phyloP scores from a whole-genome alignment of 2,797 vertebrate species.

The Acrossocheilus fasciatus region DNA sequence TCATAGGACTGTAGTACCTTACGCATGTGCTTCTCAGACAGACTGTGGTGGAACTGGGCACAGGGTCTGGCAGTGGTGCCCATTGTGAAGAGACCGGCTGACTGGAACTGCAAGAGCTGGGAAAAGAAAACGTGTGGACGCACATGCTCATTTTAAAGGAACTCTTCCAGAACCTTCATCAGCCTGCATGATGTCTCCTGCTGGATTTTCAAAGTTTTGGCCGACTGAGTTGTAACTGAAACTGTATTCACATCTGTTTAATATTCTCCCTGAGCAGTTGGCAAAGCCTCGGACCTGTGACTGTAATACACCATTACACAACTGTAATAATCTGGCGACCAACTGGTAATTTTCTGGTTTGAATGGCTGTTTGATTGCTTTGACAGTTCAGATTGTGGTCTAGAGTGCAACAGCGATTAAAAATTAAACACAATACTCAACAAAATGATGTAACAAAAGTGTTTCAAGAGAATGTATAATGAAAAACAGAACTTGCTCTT shows the following conservation, averaged over 20 bases:
- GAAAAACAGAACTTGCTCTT: background rate
- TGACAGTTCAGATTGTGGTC: background rate
- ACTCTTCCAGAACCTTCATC: constrained; percentile 12
- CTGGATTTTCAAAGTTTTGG: background rate
- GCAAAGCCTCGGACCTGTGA: background rate
- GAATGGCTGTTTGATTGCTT: background rate
- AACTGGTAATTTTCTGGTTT: constrained; percentile 15
- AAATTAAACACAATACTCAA: background rate
- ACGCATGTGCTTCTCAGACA: constrained; percentile 79
- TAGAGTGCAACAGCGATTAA: background rate
- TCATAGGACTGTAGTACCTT: constrained; percentile 69
- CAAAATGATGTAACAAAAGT: background rate
- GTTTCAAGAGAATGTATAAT: background rate
- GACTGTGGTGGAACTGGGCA: constrained; percentile 85
- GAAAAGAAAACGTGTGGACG: constrained; percentile 7
- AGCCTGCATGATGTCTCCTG: background rate
- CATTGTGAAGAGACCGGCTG: constrained; percentile 77
- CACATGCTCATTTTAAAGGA: background rate
- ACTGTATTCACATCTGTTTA: constrained; percentile 27
- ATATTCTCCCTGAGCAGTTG: background rate
- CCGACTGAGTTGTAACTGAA: background rate
- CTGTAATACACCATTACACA: constrained; percentile 8
- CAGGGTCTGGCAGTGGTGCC: constrained; percentile 84
- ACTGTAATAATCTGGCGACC: background rate
- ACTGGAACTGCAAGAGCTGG: constrained; percentile 82